A percentile compares a stretch with the other conserved stretches of the same genome.
Conservation (phyloP, 2,113 vertebrate species). For the Apteryx mantelli region DNA sequence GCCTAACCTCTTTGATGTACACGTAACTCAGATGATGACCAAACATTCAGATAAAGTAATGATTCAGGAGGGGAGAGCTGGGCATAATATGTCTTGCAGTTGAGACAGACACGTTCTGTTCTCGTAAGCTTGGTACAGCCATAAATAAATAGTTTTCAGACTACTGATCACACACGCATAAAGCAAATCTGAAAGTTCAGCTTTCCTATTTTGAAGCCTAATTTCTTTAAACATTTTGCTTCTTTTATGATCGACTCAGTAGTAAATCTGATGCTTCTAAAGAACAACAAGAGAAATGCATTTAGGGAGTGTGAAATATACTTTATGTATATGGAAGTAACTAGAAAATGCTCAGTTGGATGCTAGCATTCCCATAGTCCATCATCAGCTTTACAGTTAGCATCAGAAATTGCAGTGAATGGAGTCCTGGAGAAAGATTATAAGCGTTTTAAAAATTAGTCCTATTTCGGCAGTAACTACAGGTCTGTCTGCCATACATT, state of each 20-base stretch:
- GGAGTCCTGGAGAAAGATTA: background rate
- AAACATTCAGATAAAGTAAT: background rate
- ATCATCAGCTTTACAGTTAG: background rate
- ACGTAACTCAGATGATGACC: background rate
- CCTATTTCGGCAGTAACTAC: background rate
- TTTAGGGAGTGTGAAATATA: background rate
- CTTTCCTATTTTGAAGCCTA: background rate
- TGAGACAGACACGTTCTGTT: background rate
- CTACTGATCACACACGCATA: background rate
- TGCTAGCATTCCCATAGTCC: background rate
- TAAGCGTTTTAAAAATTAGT: background rate
- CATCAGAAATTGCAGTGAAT: background rate
- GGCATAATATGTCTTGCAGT: background rate
- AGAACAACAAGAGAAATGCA: background rate
- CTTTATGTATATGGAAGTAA: background rate
- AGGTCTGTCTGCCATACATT: background rate
- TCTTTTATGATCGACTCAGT: background rate
- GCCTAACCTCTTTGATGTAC: background rate
- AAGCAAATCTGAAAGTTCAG: background rate
- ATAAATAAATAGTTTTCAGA: background rate
- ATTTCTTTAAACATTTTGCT: fast-evolving
- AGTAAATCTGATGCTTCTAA: background rate
- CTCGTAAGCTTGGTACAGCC: background rate
- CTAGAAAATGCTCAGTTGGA: background rate
- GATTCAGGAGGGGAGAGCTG: background rate